A percentile compares a stretch with the other conserved stretches of the same genome.
Evolutionary conservation across 37 sponge, comb jelly and placozoan species (phyloP).

Genomic region (Petrosia ficiformis): DNA sequence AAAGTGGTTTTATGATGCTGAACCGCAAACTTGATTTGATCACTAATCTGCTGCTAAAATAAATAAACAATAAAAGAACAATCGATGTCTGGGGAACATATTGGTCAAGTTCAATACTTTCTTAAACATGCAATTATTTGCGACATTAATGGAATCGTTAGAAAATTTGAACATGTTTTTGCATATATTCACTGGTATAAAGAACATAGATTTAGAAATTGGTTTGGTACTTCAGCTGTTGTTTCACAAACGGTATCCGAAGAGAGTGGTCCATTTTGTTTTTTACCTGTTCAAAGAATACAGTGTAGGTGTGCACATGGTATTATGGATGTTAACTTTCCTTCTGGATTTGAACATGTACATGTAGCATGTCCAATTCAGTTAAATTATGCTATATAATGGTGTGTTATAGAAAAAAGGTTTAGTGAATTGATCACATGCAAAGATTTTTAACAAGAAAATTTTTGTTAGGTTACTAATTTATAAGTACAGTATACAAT

Average conservation of each 20-base stretch:
- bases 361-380: slow-evolving; percentile 39
- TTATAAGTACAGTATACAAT: no score
- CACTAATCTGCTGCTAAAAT: no score
- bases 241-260: slow-evolving; percentile 10
- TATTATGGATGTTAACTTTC: slow-evolving; percentile 1
- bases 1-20: no score
- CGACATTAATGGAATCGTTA: background rate
- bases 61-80: slow-evolving; percentile 25
- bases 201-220: slow-evolving; percentile 13
- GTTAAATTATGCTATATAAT: no score
- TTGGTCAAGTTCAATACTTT: slow-evolving; percentile 36
- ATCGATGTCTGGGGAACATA: background rate
- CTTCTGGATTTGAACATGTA: slow-evolving; percentile 16
- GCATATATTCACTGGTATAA: slow-evolving; percentile 41
- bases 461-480: no score
- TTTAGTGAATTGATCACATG: no score
- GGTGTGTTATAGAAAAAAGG: slow-evolving; percentile 10
- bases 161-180: slow-evolving; percentile 7
- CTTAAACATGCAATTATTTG: slow-evolving; percentile 10
- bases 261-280: slow-evolving; percentile 10
- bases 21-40: no score
- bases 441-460: no score
- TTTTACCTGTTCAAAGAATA: slow-evolving; percentile 51
- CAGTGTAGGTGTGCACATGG: slow-evolving; percentile 22
- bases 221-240: slow-evolving; percentile 35